A percentile compares a stretch with the other conserved stretches of the same genome.
phyloP scores from a whole-genome alignment of 2,888 invertebrate genomes.

The Lapara coniferarum region DNA sequence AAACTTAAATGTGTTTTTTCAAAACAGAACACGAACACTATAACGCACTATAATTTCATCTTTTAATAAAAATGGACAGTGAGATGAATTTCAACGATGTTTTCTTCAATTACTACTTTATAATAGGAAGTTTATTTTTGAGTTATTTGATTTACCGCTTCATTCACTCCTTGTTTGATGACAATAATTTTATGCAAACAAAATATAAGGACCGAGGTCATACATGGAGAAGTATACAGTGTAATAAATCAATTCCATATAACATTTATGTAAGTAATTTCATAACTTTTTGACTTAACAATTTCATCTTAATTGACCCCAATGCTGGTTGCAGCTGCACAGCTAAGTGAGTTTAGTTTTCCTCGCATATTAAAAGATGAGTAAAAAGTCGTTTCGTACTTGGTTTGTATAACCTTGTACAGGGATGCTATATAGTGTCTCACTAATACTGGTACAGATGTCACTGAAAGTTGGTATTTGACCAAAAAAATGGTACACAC shows the following conservation, averaged over 20 bases:
- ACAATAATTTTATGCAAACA: constrained; percentile 66
- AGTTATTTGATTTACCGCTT: constrained; percentile 72
- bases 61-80: constrained; percentile 54
- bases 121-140: constrained; percentile 70
- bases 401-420: too few relatives aligned
- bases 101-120: constrained; percentile 69
- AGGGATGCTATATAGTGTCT: too few relatives aligned
- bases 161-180: constrained; percentile 63
- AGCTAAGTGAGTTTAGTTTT: too few relatives aligned
- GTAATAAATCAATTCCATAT: constrained; percentile 78
- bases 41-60: neutral
- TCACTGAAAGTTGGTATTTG: too few relatives aligned
- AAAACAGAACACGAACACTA: too few relatives aligned
- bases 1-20: too few relatives aligned
- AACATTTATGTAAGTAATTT: constrained; percentile 70
- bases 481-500: too few relatives aligned
- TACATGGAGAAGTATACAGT: constrained; percentile 80
- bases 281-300: neutral
- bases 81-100: constrained; percentile 58
- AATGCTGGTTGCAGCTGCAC: too few relatives aligned
- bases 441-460: too few relatives aligned
- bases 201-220: constrained; percentile 68
- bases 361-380: too few relatives aligned
- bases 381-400: too few relatives aligned
- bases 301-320: neutral